Evolutionary conservation across 1,140 invertebrate genomes (phyloP).

Genomic region (Drosophila lini): DNA sequence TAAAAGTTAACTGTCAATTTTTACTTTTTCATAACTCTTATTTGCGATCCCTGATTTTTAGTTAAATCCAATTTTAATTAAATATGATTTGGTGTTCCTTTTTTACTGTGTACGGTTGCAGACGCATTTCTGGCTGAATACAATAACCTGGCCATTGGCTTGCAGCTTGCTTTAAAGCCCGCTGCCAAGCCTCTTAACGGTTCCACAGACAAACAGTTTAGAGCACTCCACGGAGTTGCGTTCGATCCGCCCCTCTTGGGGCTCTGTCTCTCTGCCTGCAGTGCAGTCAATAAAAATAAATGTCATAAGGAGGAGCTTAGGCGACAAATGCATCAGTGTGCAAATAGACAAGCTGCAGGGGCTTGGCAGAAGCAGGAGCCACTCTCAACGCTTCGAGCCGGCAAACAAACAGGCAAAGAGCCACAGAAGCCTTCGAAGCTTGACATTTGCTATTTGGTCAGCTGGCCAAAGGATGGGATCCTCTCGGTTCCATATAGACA

Average conservation of each 20-base stretch:
- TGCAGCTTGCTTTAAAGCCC: conserved; percentile 51
- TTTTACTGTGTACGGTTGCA: neutral
- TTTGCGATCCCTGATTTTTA: too few relatives aligned
- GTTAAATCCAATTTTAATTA: neutral
- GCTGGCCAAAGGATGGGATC: conserved; percentile 26
- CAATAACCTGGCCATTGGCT: conserved; percentile 37
- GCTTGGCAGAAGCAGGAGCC: neutral
- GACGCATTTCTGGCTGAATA: neutral
- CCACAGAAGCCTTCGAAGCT: conserved; percentile 7
- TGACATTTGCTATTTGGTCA: conserved; percentile 56
- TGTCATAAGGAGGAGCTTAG: conserved; percentile 79
- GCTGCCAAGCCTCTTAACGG: conserved; percentile 62
- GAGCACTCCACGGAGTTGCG: conserved; percentile 36
- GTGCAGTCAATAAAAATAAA: conserved; percentile 80
- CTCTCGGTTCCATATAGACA: neutral
- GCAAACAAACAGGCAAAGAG: conserved; percentile 46
- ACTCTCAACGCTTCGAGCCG: conserved; percentile 48
- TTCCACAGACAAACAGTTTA: conserved; percentile 48
- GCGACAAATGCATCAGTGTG: conserved; percentile 59
- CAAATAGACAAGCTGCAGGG: conserved; percentile 54
- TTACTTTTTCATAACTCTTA: too few relatives aligned
- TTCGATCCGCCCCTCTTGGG: conserved; percentile 7
- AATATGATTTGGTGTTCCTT: neutral
- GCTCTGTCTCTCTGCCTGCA: conserved; percentile 23
- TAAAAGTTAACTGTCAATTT: too few relatives aligned